Evolutionary conservation across 2,797 vertebrate species (phyloP).

Genomic region (Danio albolineatus): DNA sequence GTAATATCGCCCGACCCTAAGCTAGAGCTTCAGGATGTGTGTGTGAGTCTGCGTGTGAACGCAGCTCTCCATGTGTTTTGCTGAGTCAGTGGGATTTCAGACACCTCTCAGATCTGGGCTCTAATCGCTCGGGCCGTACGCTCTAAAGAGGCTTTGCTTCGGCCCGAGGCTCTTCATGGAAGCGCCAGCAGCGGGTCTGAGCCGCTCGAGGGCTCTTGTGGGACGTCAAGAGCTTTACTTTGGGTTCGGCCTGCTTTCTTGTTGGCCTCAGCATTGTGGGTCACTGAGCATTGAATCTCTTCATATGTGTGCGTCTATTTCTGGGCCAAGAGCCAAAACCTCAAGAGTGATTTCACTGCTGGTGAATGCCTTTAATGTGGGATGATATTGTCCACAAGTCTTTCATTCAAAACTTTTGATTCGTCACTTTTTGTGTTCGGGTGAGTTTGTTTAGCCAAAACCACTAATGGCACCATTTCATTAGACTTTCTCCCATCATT

Average conservation of each 20-base stretch:
- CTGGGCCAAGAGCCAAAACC: neutral
- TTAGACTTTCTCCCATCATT: neutral
- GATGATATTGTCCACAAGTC: neutral
- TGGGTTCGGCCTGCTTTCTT: neutral
- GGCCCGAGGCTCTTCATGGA: neutral
- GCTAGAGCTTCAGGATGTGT: too few relatives aligned
- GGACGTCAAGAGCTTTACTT: neutral
- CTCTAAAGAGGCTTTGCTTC: conserved; percentile 25
- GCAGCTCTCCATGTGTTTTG: conserved; percentile 49
- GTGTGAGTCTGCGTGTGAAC: neutral
- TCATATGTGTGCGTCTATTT: neutral
- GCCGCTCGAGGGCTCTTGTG: neutral
- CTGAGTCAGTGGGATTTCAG: conserved; percentile 74
- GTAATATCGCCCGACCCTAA: too few relatives aligned
- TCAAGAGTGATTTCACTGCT: neutral
- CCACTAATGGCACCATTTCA: neutral
- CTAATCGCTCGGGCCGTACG: conserved; percentile 12
- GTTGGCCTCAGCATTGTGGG: neutral
- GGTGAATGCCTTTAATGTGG: neutral
- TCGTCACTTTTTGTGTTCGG: neutral
- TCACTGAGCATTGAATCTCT: neutral
- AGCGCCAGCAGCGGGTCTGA: too few relatives aligned
- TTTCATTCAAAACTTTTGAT: neutral
- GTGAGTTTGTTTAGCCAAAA: neutral
- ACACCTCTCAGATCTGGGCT: conserved; percentile 47